phyloP scores from a whole-genome alignment of 2,797 vertebrate species.

The Amblyopsis hoosieri region DNA sequence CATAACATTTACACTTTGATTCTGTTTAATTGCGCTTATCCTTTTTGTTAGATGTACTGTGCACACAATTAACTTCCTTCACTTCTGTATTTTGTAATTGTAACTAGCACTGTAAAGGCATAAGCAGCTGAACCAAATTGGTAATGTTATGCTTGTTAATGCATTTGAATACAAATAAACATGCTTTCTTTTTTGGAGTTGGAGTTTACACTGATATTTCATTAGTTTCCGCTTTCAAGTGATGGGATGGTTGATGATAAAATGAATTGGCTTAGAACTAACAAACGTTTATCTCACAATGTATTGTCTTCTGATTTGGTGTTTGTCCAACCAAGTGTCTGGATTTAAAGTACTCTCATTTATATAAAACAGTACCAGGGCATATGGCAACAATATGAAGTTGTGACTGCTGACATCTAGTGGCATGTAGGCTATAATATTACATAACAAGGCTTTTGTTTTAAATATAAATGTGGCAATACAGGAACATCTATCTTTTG shows the following conservation, averaged over 20 bases:
- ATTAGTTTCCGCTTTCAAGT: background rate
- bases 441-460: background rate
- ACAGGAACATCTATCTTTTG: no score
- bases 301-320: no score
- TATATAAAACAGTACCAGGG: no score
- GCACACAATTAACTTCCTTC: conserved; percentile 34
- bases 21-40: background rate
- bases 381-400: no score
- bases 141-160: conserved; percentile 40
- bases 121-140: conserved; percentile 48
- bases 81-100: conserved; percentile 44
- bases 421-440: conserved; percentile 17
- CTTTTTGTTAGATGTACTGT: conserved; percentile 25
- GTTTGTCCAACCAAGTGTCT: no score
- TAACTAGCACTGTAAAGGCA: conserved; percentile 47
- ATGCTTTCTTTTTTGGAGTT: background rate
- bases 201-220: background rate
- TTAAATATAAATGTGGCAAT: background rate
- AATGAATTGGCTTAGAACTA: no score
- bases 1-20: background rate
- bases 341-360: no score
- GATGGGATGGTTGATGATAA: no score
- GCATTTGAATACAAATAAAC: conserved; percentile 5
- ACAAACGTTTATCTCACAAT: no score
- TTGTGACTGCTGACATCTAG: conserved; percentile 54